phyloP scores from a whole-genome alignment of 1,140 invertebrate species.

The Caenorhabditis briggsae region DNA sequence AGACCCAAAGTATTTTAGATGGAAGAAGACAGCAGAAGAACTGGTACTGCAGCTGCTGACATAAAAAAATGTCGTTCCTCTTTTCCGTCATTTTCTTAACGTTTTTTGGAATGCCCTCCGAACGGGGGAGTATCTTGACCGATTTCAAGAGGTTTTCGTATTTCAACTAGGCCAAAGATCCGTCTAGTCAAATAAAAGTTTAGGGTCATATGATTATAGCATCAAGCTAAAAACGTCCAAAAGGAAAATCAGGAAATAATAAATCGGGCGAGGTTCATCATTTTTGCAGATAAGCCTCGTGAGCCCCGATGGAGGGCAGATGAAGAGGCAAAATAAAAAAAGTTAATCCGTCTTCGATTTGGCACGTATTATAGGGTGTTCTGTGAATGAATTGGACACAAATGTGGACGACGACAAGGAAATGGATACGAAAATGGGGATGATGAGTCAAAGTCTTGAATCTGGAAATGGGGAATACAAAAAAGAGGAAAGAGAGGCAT shows the following conservation, averaged over 20 bases:
- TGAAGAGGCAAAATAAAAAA: background rate
- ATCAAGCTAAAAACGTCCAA: background rate
- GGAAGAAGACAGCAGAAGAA: background rate
- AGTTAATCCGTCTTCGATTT: slow-evolving; percentile 18
- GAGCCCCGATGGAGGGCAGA: background rate
- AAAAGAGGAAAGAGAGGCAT: background rate
- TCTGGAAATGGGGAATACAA: background rate
- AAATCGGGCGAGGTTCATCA: slow-evolving; percentile 25
- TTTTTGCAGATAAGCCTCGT: slow-evolving; percentile 18
- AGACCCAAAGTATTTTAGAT: slow-evolving; percentile 1
- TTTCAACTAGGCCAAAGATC: background rate
- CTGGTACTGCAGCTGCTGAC: background rate
- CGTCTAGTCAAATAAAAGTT: slow-evolving; percentile 15
- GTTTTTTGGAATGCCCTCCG: background rate
- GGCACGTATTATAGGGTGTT: slow-evolving; percentile 47
- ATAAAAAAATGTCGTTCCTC: background rate
- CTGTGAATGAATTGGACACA: slow-evolving; percentile 40
- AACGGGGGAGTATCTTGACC: background rate
- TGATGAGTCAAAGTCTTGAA: background rate
- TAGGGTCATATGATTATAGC: background rate
- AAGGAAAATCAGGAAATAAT: background rate
- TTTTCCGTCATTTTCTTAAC: background rate
- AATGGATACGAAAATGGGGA: background rate
- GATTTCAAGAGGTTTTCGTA: slow-evolving; percentile 20
- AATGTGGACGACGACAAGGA: background rate